Base-by-base conservation (phyloP, 2,888 invertebrate species). In the Nymphalis urticae region DNA sequence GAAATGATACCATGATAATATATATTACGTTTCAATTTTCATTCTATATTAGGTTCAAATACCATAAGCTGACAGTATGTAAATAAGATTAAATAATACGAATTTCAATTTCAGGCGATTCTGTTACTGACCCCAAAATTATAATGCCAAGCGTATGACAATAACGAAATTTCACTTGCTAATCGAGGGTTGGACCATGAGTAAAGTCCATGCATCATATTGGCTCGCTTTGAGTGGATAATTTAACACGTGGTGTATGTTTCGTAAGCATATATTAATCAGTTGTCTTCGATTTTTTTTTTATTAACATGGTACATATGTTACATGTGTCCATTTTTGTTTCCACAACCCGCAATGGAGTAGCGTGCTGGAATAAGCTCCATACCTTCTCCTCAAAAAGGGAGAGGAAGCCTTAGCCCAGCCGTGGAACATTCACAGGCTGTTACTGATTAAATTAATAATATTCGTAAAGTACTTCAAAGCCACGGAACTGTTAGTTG, bases 141-240 rank as follows among this genome's bases (percentile, higher is more conserved):
- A 66, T 56, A 54, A 53, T 62, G 64, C 42, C 27, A 48, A 48
- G 63, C 59, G 71, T 62, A 72, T 65, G 68, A 60, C 68, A 70
- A 72, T 73, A 64, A 64, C 63, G 48, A 61, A 69, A 73, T 73
- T 71, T 71, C 69, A 73, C 68, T 73, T 73, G 73, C 69, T 73
- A 71, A 73, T 69, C 62, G 62, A 64, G 66, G 60, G 60, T 60
- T 36, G 62, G 51, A 59, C 53, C 62, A 48, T 36, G 54, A 36
- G 51, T 54, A 61, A 61, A 48, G 48, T 58, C 27, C 24, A 61
- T 68, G 63, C 66, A 61, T 61, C 60, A 64, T 61, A 32, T 68
- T 59, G 68, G 48, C 13, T 62, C 21, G 42, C 32, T 47, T 48
- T 24, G 60, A 48, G 36, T 62, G 36, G 7, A 42, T 56, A 56